Percentiles rank a stretch among this genome's conserved stretches.
Evolutionary conservation across 2,888 invertebrate species (phyloP).

Genomic region (Dione vanillae): DNA sequence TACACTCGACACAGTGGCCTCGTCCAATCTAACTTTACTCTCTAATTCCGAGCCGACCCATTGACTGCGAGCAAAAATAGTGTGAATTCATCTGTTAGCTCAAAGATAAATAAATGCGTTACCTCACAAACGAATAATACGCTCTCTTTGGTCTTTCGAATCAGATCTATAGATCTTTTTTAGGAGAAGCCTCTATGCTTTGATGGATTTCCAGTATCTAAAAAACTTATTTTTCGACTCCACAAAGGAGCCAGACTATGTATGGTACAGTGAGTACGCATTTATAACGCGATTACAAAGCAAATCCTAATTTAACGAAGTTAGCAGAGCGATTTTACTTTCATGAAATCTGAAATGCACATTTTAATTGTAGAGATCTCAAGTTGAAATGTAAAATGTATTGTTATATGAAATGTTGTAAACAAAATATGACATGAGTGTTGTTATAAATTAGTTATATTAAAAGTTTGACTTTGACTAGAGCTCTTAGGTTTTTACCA

Average conservation of each 20-base stretch:
- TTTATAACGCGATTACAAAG: constrained; percentile 20
- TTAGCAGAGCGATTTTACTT: constrained; percentile 19
- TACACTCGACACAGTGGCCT: constrained; percentile 70
- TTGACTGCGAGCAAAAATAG: constrained; percentile 51
- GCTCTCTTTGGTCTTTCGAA: constrained; percentile 27
- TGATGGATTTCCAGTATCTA: constrained; percentile 20
- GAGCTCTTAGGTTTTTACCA: background rate
- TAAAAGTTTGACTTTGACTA: background rate
- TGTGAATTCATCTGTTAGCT: constrained; percentile 47
- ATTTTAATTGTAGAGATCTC: constrained; percentile 7
- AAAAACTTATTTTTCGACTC: constrained; percentile 23
- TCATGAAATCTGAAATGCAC: constrained; percentile 18
- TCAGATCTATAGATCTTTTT: constrained; percentile 23
- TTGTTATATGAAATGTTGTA: constrained; percentile 9
- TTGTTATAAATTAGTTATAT: constrained; percentile 13
- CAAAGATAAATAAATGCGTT: constrained; percentile 40
- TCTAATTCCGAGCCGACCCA: constrained; percentile 58
- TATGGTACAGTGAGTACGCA: constrained; percentile 24
- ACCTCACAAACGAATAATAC: constrained; percentile 30
- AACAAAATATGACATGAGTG: background rate
- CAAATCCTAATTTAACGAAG: constrained; percentile 25
- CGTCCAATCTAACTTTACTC: constrained; percentile 75
- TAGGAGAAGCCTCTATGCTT: constrained; percentile 10
- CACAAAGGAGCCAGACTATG: constrained; percentile 18
- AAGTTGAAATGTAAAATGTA: constrained; percentile 4